phyloP scores from a whole-genome alignment of 2,888 invertebrate genomes.

The Cheilosia scutellata region DNA sequence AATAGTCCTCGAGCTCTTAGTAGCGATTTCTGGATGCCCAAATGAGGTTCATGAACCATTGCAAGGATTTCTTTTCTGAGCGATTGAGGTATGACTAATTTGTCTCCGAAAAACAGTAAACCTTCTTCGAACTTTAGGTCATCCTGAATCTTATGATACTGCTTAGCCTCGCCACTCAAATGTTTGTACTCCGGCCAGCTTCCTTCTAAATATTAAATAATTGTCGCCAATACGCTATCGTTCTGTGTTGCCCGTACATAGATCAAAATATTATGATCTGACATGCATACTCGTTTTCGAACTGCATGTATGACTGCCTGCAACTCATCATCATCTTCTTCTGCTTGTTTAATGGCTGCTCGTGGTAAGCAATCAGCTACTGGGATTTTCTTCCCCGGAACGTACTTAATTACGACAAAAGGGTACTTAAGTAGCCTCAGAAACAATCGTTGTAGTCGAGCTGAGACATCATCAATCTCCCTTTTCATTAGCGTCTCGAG shows the following conservation, averaged over 20 bases:
- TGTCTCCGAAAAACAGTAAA: conserved; percentile 20
- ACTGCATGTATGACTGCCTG: conserved; percentile 29
- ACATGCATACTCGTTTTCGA: conserved; percentile 14
- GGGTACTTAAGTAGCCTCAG: conserved; percentile 48
- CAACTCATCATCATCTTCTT: conserved; percentile 41
- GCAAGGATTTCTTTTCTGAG: not conserved
- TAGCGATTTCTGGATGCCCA: conserved; percentile 30
- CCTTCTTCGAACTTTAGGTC: conserved; percentile 29
- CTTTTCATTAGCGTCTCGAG: conserved; percentile 63
- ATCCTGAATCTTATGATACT: conserved; percentile 19
- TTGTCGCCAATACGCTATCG: conserved; percentile 4
- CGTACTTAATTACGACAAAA: conserved; percentile 32
- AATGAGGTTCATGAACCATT: conserved; percentile 32
- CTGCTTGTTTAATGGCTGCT: conserved; percentile 64
- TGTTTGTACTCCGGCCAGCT: conserved; percentile 26
- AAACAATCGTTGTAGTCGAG: conserved; percentile 42
- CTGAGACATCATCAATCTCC: conserved; percentile 48
- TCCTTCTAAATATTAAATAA: not conserved
- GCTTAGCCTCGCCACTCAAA: conserved; percentile 2
- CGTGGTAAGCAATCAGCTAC: conserved; percentile 78
- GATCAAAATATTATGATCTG: conserved; percentile 30
- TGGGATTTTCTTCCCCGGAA: conserved; percentile 66
- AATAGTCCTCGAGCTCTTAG: conserved; percentile 17
- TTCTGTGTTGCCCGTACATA: conserved; percentile 16
- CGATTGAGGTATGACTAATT: conserved; percentile 19